Evolutionary conservation across 2,797 vertebrate species (phyloP), one percentile per base, ranked within the genome.

Genomic region (Eupleurogrammus muticus): DNA sequence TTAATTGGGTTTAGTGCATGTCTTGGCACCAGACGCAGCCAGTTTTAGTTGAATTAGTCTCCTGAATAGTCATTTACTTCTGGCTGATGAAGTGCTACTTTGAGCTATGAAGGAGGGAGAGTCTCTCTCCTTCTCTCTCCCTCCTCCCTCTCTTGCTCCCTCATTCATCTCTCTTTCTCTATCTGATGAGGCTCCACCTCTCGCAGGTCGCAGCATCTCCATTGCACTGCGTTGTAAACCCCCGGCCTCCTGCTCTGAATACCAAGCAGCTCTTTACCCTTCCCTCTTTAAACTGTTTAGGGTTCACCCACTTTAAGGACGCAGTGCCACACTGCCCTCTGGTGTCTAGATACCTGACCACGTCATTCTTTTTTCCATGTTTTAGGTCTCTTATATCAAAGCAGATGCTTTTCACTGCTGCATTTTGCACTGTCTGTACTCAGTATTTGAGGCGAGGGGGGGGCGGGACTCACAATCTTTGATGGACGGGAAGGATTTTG

Each of bases 1-100:
- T 87, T 93, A 91, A 92, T 92, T 92, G 87, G 81, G 85, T 90
- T 92, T 92, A 88, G 83, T 84, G 86, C 68, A 66, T 86, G 83
- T 89, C 87, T 86, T 92, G 90, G 87, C 90, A 87, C 73, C 70
- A 66, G 46, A 73, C 49, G 58, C 49, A 53, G 73, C 52, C 70
- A 77, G 80, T 89, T 87, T 90, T 87, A 86, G 85, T 90, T 84
- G 71, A 92, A 93, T 93, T 90, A 92, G 85, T 87, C 84, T 87
- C 79, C 84, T 83, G 86, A 90, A 90, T 83, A 87, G 87, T 92
- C 84, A 81, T 89, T 89, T 89, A 84, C 85, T 80, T 86, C 83
- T 83, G 62, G 68, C 84, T 88, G 80, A 89, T 83, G 75, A 85
- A 82, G 83, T 77, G 78, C 54, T 71, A 55, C 81, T 78, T 61